These are phyloP conservation scores for Potorous gilbertii DNA, from an alignment of 2,797 vertebrate species.

Conservation along the genomic window DNA sequence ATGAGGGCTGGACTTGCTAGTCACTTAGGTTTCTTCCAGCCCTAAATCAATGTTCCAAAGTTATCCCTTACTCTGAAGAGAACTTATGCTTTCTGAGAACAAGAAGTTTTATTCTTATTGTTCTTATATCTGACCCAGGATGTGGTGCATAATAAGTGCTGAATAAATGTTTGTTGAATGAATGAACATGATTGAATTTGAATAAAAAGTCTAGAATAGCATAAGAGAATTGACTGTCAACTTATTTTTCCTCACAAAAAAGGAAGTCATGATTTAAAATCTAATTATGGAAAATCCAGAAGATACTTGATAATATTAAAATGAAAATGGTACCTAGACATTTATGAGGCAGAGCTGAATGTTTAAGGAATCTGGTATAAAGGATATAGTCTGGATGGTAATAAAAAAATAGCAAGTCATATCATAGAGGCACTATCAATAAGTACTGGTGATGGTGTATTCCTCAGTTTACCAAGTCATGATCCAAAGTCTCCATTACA, in stretches of 20 bases:
- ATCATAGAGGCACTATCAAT: conserved; percentile 80
- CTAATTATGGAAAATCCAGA: conserved; percentile 73
- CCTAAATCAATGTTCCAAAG: neutral
- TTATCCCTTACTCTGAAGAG: neutral
- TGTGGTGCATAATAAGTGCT: neutral
- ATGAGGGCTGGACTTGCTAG: neutral
- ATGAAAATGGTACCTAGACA: conserved; percentile 81
- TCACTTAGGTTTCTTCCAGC: neutral
- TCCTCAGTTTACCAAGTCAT: conserved; percentile 75
- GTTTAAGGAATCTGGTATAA: conserved; percentile 82
- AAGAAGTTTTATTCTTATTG: neutral
- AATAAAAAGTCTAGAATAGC: conserved; percentile 62
- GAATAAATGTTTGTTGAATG: neutral
- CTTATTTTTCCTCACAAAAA: conserved; percentile 68
- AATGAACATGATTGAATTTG: conserved; percentile 39
- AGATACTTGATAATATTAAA: conserved; percentile 77
- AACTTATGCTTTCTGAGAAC: neutral
- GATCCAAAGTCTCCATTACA: conserved; percentile 61
- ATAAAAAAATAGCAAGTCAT: conserved; percentile 82
- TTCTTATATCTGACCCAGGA: neutral
- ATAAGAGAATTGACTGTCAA: conserved; percentile 67
- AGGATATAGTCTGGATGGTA: conserved; percentile 80
- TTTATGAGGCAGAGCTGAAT: conserved; percentile 66
- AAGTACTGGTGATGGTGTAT: conserved; percentile 72
- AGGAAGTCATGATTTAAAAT: conserved; percentile 72